A percentile compares a stretch with the other conserved stretches of the same genome.
Evolutionary conservation across 2,888 invertebrate species (phyloP).

Genomic region (Cataglyphis rosenhaueri): DNA sequence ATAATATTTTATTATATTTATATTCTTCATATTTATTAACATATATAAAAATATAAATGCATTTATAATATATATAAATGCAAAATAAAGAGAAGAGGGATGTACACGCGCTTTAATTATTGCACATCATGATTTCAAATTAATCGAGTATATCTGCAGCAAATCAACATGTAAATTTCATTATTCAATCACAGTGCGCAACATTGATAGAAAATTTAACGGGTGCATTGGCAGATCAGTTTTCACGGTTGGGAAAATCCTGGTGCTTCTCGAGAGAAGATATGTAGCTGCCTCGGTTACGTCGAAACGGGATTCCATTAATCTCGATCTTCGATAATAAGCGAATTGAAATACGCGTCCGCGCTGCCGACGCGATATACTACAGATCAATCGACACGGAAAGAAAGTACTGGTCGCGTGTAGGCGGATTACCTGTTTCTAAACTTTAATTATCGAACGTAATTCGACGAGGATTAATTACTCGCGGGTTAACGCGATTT

Average conservation of each 20-base stretch:
- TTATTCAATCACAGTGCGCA: slow-evolving; percentile 28
- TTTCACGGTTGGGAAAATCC: slow-evolving; percentile 25
- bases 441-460: slow-evolving; percentile 40
- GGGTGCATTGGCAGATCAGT: slow-evolving; percentile 31
- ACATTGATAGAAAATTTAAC: slow-evolving; percentile 28
- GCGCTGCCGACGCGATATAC: slow-evolving; percentile 2
- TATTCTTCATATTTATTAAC: no score
- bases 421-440: slow-evolving; percentile 26
- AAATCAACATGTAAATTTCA: slow-evolving; percentile 39
- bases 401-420: slow-evolving; percentile 10
- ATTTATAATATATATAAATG: no score
- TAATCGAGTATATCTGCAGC: background rate
- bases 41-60: no score
- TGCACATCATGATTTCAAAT: background rate
- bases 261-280: slow-evolving; percentile 5
- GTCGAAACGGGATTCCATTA: slow-evolving; percentile 50
- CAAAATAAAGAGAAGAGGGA: no score
- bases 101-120: background rate
- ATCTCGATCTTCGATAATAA: slow-evolving; percentile 62
- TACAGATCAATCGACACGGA: slow-evolving; percentile 19
- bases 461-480: slow-evolving; percentile 48
- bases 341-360: slow-evolving; percentile 39
- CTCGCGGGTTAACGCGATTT: slow-evolving; percentile 34
- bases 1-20: background rate
- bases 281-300: background rate